Evolutionary conservation across 2,113 vertebrate species (phyloP), one percentile per base, ranked within the genome.

Genomic region (Hippocampus barbouri): DNA sequence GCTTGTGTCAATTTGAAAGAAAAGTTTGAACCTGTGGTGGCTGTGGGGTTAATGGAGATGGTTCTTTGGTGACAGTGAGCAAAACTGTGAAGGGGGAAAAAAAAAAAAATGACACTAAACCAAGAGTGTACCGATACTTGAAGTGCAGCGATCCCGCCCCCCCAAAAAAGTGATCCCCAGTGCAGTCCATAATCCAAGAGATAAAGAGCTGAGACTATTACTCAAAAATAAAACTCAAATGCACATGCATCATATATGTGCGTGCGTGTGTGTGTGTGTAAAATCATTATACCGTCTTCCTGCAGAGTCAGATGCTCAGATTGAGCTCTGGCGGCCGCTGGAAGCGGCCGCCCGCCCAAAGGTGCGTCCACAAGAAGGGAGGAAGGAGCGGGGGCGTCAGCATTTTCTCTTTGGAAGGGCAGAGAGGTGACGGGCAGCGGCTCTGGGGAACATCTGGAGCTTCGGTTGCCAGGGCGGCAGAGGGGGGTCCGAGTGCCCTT

Each of bases 1-100:
- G 4, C 4, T 60, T 10, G 2, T n/a, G 49, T 38, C 4, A 21
- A 30, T 65, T 57, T 66, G n/a, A 62, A 59, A 51, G 16, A 15
- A 14, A 34, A 70, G 23, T 2, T 16, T 76, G 54, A 63, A 92
- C 91, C 91, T 90, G 85, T 77, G 75, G 81, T 69, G 82, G 69
- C 34, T 82, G 84, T 54, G 69, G 78, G 23, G 63, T 43, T 20
- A 89, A 80, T 40, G 76, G 9, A 1, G 76, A 83, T 51, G 79
- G 56, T 77, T 77, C 78, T 49, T 47, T 43, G 14, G 11, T 38
- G 82, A 79, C 38, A 76, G 67, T 51, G 40, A 73, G 41, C 14
- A 65, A 0, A 69, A 78, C 6, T 21, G 72, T 61, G 34, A 76
- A 53, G 30, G 86, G 73, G 8, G 1, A 1, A 75, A 51, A 11